Conservation (phyloP, 2,797 vertebrate species). For the Platalea minor region DNA sequence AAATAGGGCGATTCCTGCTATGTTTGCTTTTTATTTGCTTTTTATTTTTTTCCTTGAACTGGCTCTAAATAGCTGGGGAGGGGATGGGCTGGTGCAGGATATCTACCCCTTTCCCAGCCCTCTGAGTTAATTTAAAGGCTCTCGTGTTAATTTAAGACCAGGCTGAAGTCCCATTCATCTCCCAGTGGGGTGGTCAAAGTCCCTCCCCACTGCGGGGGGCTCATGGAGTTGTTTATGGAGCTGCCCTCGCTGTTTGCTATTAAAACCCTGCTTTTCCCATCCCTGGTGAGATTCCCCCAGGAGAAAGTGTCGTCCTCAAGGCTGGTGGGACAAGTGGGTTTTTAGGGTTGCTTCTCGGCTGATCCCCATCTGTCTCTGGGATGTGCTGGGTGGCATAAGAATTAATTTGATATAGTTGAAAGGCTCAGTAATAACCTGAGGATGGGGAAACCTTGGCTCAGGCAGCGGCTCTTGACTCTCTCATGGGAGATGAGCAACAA, state of each 20-base stretch:
- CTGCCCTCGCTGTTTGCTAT: not conserved
- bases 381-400: not conserved
- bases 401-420: not conserved
- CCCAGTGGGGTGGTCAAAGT: not conserved
- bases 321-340: not conserved
- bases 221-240: not conserved
- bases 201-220: rapidly evolving
- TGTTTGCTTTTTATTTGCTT: not conserved
- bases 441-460: not conserved
- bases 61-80: not conserved
- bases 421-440: not conserved
- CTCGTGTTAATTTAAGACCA: not conserved
- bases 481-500: rapidly evolving
- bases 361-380: not conserved
- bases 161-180: not conserved
- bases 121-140: not conserved
- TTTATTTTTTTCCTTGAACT: not conserved
- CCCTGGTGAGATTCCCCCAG: not conserved
- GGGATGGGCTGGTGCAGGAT: not conserved
- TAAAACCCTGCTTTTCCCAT: not conserved
- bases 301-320: not conserved
- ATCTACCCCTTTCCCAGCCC: not conserved
- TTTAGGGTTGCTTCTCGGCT: not conserved
- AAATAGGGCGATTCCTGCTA: not conserved
- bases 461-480: not conserved